Conservation (phyloP, 2,113 vertebrate species). For the Cercopithecus mona region DNA sequence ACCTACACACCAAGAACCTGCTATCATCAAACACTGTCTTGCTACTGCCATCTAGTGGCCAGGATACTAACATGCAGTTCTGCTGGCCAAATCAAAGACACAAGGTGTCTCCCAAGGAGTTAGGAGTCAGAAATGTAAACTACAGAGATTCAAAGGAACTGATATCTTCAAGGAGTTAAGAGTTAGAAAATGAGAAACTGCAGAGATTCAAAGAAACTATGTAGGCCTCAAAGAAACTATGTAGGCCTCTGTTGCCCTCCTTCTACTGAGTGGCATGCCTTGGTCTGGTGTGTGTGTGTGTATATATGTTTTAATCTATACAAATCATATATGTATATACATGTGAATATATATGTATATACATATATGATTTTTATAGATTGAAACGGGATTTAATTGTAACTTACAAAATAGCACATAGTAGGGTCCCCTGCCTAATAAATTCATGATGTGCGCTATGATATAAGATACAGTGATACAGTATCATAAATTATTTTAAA, state of each 20-base stretch:
- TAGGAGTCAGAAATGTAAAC: neutral
- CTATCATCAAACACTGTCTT: constrained; percentile 61
- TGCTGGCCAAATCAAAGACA: neutral
- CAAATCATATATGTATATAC: too few species aligned
- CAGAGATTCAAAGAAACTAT: neutral
- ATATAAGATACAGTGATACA: neutral
- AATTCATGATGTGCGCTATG: neutral
- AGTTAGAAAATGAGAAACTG: neutral
- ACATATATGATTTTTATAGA: neutral
- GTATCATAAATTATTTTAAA: neutral
- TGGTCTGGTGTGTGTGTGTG: too few species aligned
- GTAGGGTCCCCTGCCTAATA: neutral
- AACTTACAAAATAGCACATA: neutral
- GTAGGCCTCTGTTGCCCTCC: fast-evolving
- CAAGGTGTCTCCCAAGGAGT: neutral
- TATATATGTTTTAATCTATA: too few species aligned
- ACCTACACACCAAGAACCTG: neutral
- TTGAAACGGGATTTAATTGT: neutral
- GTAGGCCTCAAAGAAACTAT: neutral
- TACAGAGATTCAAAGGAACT: neutral
- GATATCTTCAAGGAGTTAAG: neutral
- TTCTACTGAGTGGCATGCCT: neutral
- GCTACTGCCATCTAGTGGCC: constrained; percentile 84
- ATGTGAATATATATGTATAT: neutral
- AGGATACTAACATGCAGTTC: neutral